phyloP scores from a whole-genome alignment of 2,113 vertebrate species.

The Casuarius casuarius region DNA sequence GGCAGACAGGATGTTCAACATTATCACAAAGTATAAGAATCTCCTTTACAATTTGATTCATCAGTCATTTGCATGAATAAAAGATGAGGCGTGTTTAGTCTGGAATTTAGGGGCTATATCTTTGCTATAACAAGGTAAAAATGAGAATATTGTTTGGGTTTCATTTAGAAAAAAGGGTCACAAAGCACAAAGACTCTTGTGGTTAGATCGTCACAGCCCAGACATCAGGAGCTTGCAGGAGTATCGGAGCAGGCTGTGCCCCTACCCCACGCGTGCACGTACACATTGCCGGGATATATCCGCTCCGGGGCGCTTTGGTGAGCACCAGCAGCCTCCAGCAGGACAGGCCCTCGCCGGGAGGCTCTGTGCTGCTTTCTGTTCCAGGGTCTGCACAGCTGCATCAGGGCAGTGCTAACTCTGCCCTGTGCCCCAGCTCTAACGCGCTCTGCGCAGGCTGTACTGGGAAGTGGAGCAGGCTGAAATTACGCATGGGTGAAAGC shows the following conservation, averaged over 20 bases:
- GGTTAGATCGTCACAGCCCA: background rate
- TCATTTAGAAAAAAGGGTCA: background rate
- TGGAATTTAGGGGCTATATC: background rate
- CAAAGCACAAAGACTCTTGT: background rate
- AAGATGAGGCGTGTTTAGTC: background rate
- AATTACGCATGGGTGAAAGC: background rate
- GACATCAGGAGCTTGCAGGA: background rate
- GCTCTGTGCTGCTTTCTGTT: background rate
- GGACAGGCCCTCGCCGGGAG: background rate
- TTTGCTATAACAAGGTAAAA: background rate
- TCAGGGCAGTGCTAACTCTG: background rate
- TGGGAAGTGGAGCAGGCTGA: background rate
- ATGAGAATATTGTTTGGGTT: background rate
- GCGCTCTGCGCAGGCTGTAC: fast-evolving
- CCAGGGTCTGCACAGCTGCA: background rate
- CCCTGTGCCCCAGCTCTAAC: fast-evolving
- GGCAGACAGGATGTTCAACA: fast-evolving
- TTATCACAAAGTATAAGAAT: background rate
- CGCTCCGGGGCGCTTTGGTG: background rate
- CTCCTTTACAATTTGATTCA: background rate
- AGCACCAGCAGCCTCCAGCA: background rate
- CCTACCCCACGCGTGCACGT: fast-evolving
- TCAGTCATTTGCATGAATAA: background rate
- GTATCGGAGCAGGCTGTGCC: background rate
- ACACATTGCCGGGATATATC: fast-evolving